These are phyloP conservation scores for Arnoldichthys spilopterus DNA, from an alignment of 2,797 vertebrate genomes.

Conservation along the genomic window DNA sequence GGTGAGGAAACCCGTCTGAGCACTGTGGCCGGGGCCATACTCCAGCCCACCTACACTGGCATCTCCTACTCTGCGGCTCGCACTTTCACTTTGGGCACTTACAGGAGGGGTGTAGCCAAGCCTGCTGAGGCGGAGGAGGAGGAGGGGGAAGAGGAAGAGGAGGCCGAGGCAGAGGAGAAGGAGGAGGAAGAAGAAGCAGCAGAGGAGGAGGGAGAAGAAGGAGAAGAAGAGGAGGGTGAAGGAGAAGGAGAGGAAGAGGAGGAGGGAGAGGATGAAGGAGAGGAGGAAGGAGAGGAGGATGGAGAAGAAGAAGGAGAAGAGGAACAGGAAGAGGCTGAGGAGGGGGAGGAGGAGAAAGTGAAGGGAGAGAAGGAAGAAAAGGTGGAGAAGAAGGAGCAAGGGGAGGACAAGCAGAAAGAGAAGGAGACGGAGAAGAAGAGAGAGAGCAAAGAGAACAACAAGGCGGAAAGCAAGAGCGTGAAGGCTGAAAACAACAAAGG, in stretches of 20 bases:
- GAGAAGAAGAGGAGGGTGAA: conserved; percentile 47
- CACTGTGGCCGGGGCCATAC: conserved; percentile 71
- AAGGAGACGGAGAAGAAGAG: conserved; percentile 50
- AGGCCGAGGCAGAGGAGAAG: conserved; percentile 44
- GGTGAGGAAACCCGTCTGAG: conserved; percentile 85
- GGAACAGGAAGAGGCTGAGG: conserved; percentile 63
- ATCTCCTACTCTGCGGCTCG: conserved; percentile 75
- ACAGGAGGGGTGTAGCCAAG: conserved; percentile 73
- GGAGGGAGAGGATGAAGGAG: conserved; percentile 50
- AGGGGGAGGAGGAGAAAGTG: conserved; percentile 42
- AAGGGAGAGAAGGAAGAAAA: background rate
- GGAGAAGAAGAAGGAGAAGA: conserved; percentile 38
- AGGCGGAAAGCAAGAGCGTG: conserved; percentile 56
- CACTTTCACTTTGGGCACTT: conserved; percentile 72
- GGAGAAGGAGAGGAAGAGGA: conserved; percentile 52
- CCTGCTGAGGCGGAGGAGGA: conserved; percentile 70
- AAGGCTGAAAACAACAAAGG: conserved; percentile 53
- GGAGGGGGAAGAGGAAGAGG: conserved; percentile 60
- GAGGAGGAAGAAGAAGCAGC: conserved; percentile 56
- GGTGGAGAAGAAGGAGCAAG: conserved; percentile 45
- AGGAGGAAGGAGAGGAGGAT: conserved; percentile 48
- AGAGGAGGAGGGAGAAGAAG: conserved; percentile 57
- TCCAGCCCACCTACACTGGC: conserved; percentile 77
- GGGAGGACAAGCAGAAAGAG: conserved; percentile 54
- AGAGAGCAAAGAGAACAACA: conserved; percentile 58